phyloP scores from a whole-genome alignment of 1,140 invertebrate species.

The Steinernema khuongi region DNA sequence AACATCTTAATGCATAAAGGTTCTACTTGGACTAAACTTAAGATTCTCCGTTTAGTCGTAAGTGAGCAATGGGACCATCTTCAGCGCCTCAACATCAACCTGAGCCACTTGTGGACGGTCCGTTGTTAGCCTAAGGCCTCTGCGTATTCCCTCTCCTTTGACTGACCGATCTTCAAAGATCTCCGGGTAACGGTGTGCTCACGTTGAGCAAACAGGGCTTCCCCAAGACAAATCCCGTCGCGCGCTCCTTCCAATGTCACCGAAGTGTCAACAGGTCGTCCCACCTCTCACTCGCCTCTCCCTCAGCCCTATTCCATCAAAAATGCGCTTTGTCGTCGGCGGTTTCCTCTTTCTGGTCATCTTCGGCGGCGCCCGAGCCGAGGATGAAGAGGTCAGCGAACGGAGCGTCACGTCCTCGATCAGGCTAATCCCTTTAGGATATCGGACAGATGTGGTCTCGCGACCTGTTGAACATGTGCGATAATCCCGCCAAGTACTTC shows the following conservation, averaged over 20 bases:
- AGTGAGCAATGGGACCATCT: too few species aligned
- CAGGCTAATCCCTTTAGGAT: constrained; percentile 6
- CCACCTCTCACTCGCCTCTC: neutral
- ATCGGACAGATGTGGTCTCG: neutral
- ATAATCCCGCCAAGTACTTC: neutral
- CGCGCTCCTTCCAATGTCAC: neutral
- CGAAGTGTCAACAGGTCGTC: constrained; percentile 4
- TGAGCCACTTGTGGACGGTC: too few species aligned
- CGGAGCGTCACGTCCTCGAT: neutral
- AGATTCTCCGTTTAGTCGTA: too few species aligned
- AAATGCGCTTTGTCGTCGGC: neutral
- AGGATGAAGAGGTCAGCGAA: neutral
- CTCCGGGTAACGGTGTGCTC: neutral
- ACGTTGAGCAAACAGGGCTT: constrained; percentile 2
- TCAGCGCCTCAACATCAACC: too few species aligned
- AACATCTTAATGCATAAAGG: too few species aligned
- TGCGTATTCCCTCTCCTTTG: too few species aligned
- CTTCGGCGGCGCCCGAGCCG: neutral
- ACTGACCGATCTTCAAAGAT: too few species aligned
- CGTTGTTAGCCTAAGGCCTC: too few species aligned
- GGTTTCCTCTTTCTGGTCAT: neutral
- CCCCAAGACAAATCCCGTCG: neutral
- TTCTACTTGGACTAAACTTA: too few species aligned
- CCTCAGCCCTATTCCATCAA: neutral
- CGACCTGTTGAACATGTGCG: neutral